phyloP scores from a whole-genome alignment of 2,113 vertebrate genomes.

The Pantherophis guttatus region DNA sequence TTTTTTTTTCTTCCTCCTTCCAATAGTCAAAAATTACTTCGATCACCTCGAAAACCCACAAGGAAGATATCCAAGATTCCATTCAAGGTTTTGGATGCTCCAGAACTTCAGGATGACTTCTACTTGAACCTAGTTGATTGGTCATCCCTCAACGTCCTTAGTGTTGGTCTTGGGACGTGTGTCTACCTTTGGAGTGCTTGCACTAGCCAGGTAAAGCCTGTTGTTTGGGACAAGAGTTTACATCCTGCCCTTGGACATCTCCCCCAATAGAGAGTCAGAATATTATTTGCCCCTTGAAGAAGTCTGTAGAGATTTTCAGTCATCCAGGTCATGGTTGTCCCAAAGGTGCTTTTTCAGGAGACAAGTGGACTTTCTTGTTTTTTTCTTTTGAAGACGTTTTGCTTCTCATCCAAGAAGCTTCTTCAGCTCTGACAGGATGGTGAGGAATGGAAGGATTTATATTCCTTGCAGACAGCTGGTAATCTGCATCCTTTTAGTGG shows the following conservation, averaged over 20 bases:
- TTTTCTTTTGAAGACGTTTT: too few relatives aligned
- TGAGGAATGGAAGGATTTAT: too few relatives aligned
- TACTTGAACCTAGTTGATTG: slow-evolving; percentile 99
- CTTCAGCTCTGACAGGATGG: too few relatives aligned
- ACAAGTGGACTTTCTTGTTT: too few relatives aligned
- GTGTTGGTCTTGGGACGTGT: slow-evolving; percentile 94
- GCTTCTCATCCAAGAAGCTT: too few relatives aligned
- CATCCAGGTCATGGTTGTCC: too few relatives aligned
- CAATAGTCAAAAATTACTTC: slow-evolving; percentile 88
- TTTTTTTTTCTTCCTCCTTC: not conserved
- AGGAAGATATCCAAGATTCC: slow-evolving; percentile 99
- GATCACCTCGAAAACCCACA: slow-evolving; percentile 94
- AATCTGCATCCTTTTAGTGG: too few relatives aligned
- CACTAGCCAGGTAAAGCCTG: slow-evolving; percentile 86
- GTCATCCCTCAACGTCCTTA: slow-evolving; percentile 96
- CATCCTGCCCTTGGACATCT: not conserved
- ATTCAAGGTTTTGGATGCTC: slow-evolving; percentile 96
- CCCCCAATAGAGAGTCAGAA: not conserved
- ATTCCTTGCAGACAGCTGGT: too few relatives aligned
- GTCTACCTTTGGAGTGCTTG: slow-evolving; percentile 99
- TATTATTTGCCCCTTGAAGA: not conserved
- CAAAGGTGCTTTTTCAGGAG: too few relatives aligned
- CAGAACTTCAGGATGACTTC: slow-evolving; percentile 96
- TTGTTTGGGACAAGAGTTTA: not conserved
- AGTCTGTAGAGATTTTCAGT: not conserved